Evolutionary conservation across 1,140 invertebrate species (phyloP).

Genomic region (Drosophila burlai): DNA sequence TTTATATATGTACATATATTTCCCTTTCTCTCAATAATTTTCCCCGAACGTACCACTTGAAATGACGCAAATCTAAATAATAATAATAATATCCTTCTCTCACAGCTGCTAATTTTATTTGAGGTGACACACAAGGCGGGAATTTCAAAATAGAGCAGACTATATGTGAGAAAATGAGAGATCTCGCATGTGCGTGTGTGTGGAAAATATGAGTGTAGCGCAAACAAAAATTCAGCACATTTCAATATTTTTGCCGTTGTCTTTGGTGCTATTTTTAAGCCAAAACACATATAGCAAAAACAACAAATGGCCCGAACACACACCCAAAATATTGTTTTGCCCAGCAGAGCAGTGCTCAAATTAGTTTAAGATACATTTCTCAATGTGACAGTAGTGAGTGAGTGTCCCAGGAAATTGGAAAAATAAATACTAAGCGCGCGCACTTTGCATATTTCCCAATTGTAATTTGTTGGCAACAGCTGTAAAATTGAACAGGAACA

Average conservation of each 20-base stretch:
- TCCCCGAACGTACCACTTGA: conserved; percentile 30
- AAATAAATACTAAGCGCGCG: conserved; percentile 46
- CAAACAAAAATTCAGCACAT: conserved; percentile 69
- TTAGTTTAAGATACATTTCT: conserved; percentile 82
- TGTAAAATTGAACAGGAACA: conserved; percentile 42
- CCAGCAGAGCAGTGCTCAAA: conserved; percentile 72
- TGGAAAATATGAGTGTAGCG: conserved; percentile 68
- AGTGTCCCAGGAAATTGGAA: conserved; percentile 61
- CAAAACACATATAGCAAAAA: conserved; percentile 26
- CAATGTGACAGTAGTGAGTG: conserved; percentile 82
- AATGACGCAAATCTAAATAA: conserved; percentile 81
- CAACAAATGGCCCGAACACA: conserved; percentile 45
- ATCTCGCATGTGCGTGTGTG: conserved; percentile 28
- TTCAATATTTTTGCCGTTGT: conserved; percentile 61
- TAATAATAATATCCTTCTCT: conserved; percentile 64
- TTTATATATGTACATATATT: too few species aligned
- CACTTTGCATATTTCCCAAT: conserved; percentile 14
- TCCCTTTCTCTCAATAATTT: neutral
- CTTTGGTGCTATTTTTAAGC: conserved; percentile 67
- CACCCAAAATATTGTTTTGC: conserved; percentile 56
- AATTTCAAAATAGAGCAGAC: conserved; percentile 57
- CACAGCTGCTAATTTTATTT: conserved; percentile 82
- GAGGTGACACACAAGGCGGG: conserved; percentile 80
- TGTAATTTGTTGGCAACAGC: conserved; percentile 70
- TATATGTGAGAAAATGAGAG: conserved; percentile 18